Percentiles rank a stretch among this genome's conserved stretches.
Evolutionary conservation across 92 coral and sea anemone species (phyloP).

Genomic region (Anthopleura xanthogrammica): DNA sequence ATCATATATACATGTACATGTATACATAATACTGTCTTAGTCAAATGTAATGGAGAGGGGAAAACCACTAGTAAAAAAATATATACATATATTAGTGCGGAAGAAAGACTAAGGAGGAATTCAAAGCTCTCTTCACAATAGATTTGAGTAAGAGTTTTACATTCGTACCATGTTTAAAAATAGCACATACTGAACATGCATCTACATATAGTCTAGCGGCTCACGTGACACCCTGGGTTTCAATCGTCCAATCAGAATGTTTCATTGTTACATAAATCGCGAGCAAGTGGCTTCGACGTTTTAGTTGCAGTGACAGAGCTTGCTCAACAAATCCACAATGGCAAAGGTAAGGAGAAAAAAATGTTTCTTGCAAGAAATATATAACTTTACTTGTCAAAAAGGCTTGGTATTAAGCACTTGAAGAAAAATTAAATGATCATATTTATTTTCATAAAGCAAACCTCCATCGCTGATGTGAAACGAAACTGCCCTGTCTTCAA

Average conservation of each 20-base stretch:
- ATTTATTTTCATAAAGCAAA: neutral
- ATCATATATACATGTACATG: too few relatives aligned
- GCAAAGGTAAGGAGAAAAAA: neutral
- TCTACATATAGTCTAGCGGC: neutral
- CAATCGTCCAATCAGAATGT: neutral
- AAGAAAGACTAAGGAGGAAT: too few relatives aligned
- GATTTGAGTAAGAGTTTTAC: too few relatives aligned
- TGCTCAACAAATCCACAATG: neutral
- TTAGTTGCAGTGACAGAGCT: conserved; percentile 9
- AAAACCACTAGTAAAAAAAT: too few relatives aligned
- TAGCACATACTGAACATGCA: too few relatives aligned
- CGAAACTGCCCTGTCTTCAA: conserved; percentile 14
- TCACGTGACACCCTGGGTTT: neutral
- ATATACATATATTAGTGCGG: too few relatives aligned
- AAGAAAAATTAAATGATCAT: neutral
- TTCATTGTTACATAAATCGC: neutral
- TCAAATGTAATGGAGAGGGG: too few relatives aligned
- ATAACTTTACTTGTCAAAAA: too few relatives aligned
- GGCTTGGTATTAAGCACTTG: neutral
- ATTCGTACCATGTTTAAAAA: too few relatives aligned
- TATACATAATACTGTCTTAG: too few relatives aligned
- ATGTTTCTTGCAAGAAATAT: neutral
- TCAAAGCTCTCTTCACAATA: too few relatives aligned
- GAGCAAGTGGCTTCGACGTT: neutral
- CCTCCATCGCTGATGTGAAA: conserved; percentile 11